A percentile compares a stretch with the other conserved stretches of the same genome.
phyloP scores from a whole-genome alignment of 2,113 vertebrate species.

The Microcebus tavaratra region DNA sequence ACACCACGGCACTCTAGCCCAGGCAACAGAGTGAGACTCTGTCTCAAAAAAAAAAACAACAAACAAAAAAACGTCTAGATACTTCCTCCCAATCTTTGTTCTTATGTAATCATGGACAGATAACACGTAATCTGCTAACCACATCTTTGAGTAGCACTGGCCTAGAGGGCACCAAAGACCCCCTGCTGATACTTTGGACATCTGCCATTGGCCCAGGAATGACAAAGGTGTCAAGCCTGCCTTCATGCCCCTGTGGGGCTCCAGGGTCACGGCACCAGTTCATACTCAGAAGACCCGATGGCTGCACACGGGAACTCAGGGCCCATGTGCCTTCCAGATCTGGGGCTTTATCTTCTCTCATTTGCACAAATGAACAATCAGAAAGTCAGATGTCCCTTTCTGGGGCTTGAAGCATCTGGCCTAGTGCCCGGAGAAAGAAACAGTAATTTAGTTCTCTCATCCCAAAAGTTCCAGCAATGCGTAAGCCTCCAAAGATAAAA shows the following conservation, averaged over 20 bases:
- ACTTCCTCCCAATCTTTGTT: neutral
- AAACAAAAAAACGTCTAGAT: neutral
- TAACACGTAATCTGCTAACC: neutral
- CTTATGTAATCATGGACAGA: neutral
- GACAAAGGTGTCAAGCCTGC: neutral
- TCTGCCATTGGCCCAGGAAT: neutral
- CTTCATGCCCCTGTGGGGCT: neutral
- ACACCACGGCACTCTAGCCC: no score
- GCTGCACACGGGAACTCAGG: neutral
- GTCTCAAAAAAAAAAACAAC: no score
- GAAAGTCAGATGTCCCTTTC: neutral
- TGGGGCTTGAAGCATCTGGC: neutral
- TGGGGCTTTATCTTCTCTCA: no score
- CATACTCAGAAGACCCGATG: neutral
- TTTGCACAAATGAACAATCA: neutral
- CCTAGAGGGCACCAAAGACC: neutral
- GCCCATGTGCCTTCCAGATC: neutral
- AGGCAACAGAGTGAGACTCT: no score
- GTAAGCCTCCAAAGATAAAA: neutral
- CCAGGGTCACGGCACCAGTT: neutral
- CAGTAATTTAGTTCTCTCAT: neutral
- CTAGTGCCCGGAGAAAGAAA: neutral
- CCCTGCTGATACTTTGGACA: neutral
- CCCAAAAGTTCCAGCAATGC: neutral
- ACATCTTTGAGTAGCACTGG: neutral